These are phyloP conservation scores for Sylvietta virens DNA, from an alignment of 2,113 vertebrate species.

Conservation along the genomic window DNA sequence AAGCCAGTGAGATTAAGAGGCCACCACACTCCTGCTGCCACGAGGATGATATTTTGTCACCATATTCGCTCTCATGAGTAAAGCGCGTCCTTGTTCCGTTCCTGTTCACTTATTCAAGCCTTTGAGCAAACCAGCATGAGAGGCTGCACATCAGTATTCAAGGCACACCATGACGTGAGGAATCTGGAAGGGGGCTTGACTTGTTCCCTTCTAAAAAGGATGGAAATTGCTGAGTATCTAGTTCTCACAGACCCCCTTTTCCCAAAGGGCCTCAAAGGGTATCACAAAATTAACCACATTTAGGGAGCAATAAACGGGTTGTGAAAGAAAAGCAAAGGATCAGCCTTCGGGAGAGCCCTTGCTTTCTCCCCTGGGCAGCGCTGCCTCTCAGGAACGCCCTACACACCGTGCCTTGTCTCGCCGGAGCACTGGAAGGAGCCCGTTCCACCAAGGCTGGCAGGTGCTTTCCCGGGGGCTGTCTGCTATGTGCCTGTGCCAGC, in stretches of 20 bases:
- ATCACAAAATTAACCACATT: neutral
- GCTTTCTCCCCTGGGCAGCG: neutral
- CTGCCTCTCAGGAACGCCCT: neutral
- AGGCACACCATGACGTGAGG: neutral
- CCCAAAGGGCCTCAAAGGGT: neutral
- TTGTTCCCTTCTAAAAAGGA: neutral
- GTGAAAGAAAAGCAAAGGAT: neutral
- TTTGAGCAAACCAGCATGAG: neutral
- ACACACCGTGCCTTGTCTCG: rapidly evolving
- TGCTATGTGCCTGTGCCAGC: neutral
- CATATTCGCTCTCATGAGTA: neutral
- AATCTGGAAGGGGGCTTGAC: neutral
- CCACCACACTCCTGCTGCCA: neutral
- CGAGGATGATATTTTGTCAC: neutral
- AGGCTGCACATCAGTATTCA: constrained; percentile 16
- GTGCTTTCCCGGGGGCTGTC: neutral
- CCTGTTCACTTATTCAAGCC: neutral
- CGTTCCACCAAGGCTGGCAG: neutral
- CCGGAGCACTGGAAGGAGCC: neutral
- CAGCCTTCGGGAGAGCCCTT: neutral
- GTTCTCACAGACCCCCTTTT: neutral
- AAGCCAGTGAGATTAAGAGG: neutral
- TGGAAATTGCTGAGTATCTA: neutral
- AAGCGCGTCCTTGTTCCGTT: neutral
- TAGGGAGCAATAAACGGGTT: neutral